Percentiles rank a stretch among this genome's conserved stretches.
These are phyloP conservation scores for Cephus spinipes DNA, from an alignment of 2,888 invertebrate species.

Conservation along the genomic window DNA sequence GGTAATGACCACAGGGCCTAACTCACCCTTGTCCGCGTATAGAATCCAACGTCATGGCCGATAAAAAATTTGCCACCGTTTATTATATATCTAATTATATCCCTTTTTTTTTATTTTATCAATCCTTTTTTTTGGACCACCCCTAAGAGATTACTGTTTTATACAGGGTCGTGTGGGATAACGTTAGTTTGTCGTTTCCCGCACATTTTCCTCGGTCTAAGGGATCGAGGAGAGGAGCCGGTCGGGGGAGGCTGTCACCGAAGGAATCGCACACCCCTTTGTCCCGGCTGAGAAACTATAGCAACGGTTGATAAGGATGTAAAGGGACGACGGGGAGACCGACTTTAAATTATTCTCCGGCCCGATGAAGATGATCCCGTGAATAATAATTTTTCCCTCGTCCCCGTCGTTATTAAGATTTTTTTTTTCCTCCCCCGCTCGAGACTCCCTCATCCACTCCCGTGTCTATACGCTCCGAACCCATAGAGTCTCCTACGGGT, in stretches of 20 bases:
- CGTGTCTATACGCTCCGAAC: not conserved
- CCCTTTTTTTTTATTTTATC: not conserved
- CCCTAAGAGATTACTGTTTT: not conserved
- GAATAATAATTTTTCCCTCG: conserved; percentile 23
- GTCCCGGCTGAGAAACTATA: not conserved
- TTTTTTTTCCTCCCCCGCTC: not conserved
- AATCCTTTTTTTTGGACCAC: not conserved
- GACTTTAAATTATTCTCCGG: conserved; percentile 16
- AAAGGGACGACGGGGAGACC: not conserved
- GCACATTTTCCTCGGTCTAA: conserved; percentile 23
- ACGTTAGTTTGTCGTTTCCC: conserved; percentile 38
- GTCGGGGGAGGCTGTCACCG: not conserved
- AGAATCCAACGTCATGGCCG: not conserved
- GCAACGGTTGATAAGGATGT: not conserved
- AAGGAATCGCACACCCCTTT: not conserved
- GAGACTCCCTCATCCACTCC: not conserved
- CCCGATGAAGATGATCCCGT: conserved; percentile 20
- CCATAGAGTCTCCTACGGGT: not conserved
- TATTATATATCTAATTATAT: not conserved
- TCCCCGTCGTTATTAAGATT: conserved; percentile 5
- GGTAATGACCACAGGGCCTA: not conserved
- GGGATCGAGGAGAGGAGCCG: not conserved
- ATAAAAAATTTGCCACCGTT: not conserved
- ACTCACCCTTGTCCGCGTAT: not conserved
- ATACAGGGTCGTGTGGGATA: conserved; percentile 9